Evolutionary conservation across 2,113 vertebrate species (phyloP).

Genomic region (Campylorhamphus procurvoides): DNA sequence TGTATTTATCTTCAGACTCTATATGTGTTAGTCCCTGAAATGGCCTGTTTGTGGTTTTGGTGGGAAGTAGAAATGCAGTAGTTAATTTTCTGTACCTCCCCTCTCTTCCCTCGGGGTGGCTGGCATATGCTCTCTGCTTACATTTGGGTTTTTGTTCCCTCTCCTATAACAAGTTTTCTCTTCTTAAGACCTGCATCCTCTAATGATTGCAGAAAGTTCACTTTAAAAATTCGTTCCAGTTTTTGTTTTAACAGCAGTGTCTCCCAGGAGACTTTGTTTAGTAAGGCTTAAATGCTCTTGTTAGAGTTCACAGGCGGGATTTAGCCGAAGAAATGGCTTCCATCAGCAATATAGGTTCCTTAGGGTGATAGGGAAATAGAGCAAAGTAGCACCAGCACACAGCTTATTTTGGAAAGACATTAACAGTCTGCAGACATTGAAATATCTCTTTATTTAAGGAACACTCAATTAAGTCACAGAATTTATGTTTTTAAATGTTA

Average conservation of each 20-base stretch:
- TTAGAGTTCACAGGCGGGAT: background rate
- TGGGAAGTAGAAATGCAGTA: constrained; percentile 16
- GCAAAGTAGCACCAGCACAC: constrained; percentile 11
- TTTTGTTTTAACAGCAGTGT: constrained; percentile 26
- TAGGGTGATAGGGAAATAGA: background rate
- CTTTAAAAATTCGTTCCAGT: constrained; percentile 9
- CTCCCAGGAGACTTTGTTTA: background rate
- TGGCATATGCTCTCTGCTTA: constrained; percentile 7
- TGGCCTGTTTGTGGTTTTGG: background rate
- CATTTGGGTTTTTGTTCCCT: constrained; percentile 33
- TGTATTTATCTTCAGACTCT: constrained; percentile 19
- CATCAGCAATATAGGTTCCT: background rate
- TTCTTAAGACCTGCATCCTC: background rate
- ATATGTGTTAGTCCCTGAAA: background rate
- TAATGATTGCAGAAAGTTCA: constrained; percentile 3
- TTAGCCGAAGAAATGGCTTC: constrained; percentile 38
- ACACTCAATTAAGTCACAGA: constrained; percentile 2
- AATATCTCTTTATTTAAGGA: constrained; percentile 38
- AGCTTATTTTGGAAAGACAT: constrained; percentile 21
- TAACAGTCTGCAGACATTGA: constrained; percentile 14
- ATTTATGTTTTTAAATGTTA: constrained; percentile 28
- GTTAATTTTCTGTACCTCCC: constrained; percentile 5
- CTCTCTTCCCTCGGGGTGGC: background rate
- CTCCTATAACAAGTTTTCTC: background rate
- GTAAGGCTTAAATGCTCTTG: background rate